Conservation (phyloP, 2,797 vertebrate species). For the Vultur gryphus region DNA sequence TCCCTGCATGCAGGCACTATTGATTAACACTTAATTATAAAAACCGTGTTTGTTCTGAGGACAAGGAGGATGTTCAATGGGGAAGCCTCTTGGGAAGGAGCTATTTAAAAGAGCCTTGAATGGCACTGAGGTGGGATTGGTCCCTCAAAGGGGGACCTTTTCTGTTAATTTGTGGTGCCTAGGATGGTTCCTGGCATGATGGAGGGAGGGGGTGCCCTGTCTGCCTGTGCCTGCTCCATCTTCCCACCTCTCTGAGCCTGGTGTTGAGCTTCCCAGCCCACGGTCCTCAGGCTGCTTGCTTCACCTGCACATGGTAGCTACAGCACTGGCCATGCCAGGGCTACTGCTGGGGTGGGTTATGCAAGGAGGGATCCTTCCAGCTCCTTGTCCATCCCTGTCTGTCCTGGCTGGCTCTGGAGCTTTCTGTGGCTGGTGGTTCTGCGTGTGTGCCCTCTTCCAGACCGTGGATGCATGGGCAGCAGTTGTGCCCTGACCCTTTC, state of each 20-base stretch:
- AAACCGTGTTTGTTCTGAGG: background rate
- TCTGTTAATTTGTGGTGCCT: background rate
- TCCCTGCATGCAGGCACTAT: background rate
- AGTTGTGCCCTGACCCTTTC: background rate
- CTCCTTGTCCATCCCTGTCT: background rate
- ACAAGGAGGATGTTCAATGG: background rate
- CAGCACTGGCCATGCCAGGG: background rate
- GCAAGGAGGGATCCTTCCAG: background rate
- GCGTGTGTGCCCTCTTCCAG: background rate
- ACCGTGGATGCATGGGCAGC: rapidly evolving
- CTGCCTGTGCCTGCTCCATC: too few species aligned
- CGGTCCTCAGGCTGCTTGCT: rapidly evolving
- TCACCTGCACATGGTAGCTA: rapidly evolving
- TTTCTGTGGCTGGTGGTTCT: background rate
- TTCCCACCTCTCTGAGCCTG: background rate
- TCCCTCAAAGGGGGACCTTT: background rate
- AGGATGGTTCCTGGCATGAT: background rate
- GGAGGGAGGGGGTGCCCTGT: background rate
- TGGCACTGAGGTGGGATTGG: background rate
- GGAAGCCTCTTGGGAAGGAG: background rate
- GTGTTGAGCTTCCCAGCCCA: background rate
- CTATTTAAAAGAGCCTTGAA: background rate
- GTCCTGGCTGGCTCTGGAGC: background rate
- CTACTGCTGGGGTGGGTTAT: background rate
- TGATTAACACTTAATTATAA: background rate